Base-by-base conservation (phyloP, 2,797 vertebrate species). In the Alcedo quadribrachys region DNA sequence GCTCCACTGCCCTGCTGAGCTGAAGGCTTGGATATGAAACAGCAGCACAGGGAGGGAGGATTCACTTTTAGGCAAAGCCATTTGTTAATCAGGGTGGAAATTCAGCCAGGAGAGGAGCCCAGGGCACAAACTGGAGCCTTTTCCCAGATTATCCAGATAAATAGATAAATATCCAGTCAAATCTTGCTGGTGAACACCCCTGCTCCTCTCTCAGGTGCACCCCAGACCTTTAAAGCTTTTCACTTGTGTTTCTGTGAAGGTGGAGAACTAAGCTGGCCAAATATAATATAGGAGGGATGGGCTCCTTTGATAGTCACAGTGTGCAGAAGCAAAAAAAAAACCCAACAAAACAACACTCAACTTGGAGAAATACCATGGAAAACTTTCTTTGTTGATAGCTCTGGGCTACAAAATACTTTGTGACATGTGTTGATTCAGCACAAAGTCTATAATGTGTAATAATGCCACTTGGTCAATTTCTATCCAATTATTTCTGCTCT, bases 31-130 rank as follows among this genome's bases (percentile, higher is more conserved):
- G 33, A 2, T 4, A 62, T 8, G 13, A 20, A 58, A 14, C 0
- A 1, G 33, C 5, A 8, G 46, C 0, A 1, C 0, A 2, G 43
- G 28, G 22, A 51, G 75, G 25, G 16, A 40, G 62, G 15, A 48
- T 5, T 51, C 27, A 9, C 25, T 25, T 75, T 73, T 45, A 57
- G 30, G 28, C 28, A 53, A 78, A 75, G 9, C 15, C 22, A 24
- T 78, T 83, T 53, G 27, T 48, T 65, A 61, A 33, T 45, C 42
- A 16, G 78, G 46, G 25, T 90, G 84, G 70, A 74, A 91, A 80
- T 12, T 7, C 8, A 2, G 40, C 2, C 51, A 37, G 81, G 22
- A 80, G 45, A 61, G 43, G 51, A 27, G 30, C 60, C 6, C 33
- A 51, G 42, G 71, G 35, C 46, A 28, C 8, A 0, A 2, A 6